Evolutionary conservation across 2,797 vertebrate genomes (phyloP).

Genomic region (Columba guinea): DNA sequence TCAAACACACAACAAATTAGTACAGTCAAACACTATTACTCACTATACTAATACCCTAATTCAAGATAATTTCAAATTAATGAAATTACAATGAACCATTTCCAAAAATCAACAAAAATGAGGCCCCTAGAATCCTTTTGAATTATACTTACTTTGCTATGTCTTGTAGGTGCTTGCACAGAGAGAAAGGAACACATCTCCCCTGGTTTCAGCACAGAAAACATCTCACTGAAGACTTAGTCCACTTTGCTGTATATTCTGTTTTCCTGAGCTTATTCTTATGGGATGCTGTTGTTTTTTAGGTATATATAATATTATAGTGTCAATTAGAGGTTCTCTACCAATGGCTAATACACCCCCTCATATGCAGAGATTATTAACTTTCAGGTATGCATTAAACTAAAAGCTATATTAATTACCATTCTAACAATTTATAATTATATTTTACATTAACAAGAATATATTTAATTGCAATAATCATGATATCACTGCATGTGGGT

Average conservation of each 20-base stretch:
- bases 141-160: accelerated
- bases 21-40: neutral
- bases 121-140: neutral
- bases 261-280: neutral
- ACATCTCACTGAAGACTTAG: neutral
- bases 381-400: neutral
- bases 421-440: neutral
- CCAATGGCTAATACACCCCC: neutral
- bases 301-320: neutral
- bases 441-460: neutral
- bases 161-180: neutral
- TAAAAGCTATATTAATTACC: neutral
- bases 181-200: neutral
- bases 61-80: neutral
- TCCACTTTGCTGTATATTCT: neutral
- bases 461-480: neutral
- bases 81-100: neutral
- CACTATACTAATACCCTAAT: neutral
- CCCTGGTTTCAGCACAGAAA: neutral
- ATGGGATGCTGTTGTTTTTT: neutral
- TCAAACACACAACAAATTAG: neutral
- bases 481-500: neutral
- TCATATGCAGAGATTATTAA: neutral
- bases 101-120: neutral
- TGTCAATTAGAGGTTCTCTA: neutral